phyloP scores from a whole-genome alignment of 2,888 invertebrate species.

The Lepetodrilus schrolli region DNA sequence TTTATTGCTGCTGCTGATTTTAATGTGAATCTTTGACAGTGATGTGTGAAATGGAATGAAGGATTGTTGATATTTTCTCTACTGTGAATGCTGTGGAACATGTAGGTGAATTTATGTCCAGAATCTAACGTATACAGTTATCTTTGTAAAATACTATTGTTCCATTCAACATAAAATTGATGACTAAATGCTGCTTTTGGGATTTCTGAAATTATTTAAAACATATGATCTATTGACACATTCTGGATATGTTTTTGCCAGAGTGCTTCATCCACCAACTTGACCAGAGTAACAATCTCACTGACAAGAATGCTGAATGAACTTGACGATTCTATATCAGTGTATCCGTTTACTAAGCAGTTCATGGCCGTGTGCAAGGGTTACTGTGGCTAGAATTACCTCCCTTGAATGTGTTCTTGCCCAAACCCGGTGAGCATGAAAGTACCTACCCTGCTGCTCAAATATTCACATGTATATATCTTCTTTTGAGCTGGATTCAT shows the following conservation, averaged over 20 bases:
- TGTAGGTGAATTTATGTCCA: neutral
- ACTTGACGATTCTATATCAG: no score
- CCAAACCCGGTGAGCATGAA: neutral
- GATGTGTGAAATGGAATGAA: neutral
- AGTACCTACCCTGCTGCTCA: no score
- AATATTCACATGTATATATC: no score
- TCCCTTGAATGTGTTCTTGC: neutral
- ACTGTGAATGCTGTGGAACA: neutral
- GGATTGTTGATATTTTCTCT: conserved; percentile 9
- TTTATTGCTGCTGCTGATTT: conserved; percentile 26
- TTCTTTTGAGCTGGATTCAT: no score
- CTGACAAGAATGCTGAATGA: no score
- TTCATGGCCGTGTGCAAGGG: neutral
- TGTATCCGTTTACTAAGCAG: no score
- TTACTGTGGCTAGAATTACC: neutral
- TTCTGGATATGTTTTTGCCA: no score
- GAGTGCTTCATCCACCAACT: no score
- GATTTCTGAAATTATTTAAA: neutral
- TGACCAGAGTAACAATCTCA: no score
- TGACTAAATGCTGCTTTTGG: neutral
- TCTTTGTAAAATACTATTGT: neutral
- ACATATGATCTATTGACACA: no score
- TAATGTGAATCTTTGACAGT: neutral
- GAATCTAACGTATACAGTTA: neutral
- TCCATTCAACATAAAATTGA: neutral